A percentile compares a stretch with the other conserved stretches of the same genome.
phyloP scores from a whole-genome alignment of 92 coral and sea anemone species.

The Epizoanthus ramosus region DNA sequence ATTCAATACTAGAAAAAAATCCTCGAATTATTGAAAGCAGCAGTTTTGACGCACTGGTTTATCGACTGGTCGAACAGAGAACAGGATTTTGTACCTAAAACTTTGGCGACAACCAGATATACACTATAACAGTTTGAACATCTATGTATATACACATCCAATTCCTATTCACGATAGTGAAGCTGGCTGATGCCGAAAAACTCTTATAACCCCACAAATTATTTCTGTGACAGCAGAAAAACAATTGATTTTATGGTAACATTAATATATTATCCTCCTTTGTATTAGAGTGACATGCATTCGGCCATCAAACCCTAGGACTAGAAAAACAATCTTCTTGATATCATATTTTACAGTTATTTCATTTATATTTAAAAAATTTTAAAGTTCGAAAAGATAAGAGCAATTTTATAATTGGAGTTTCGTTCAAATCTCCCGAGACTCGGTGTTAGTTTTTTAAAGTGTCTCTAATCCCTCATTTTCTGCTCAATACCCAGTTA shows the following conservation, averaged over 20 bases:
- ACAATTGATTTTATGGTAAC: slow-evolving; percentile 37
- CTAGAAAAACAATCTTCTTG: slow-evolving; percentile 24
- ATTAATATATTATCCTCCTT: slow-evolving; percentile 38
- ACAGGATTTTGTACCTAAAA: background rate
- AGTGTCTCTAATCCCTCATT: slow-evolving; percentile 33
- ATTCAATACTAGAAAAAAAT: background rate
- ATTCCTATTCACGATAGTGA: slow-evolving; percentile 1
- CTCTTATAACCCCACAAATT: slow-evolving; percentile 18
- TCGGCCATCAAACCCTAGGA: slow-evolving; percentile 23
- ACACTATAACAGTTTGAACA: background rate
- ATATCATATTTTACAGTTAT: slow-evolving; percentile 20
- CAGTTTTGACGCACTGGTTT: background rate
- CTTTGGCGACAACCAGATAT: background rate
- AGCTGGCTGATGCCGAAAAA: slow-evolving; percentile 11
- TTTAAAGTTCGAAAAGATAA: slow-evolving; percentile 6
- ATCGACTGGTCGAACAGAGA: background rate
- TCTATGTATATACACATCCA: slow-evolving; percentile 8
- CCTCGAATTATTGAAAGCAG: background rate
- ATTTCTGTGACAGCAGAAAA: slow-evolving; percentile 34
- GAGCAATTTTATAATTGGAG: slow-evolving; percentile 2
- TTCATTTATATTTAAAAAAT: slow-evolving; percentile 14
- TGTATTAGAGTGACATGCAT: slow-evolving; percentile 14
- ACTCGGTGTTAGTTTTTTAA: background rate
- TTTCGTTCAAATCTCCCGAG: slow-evolving; percentile 6
- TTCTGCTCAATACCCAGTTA: slow-evolving; percentile 11